Conservation (phyloP, 2,797 vertebrate genomes). For the Peromyscus attwateri region DNA sequence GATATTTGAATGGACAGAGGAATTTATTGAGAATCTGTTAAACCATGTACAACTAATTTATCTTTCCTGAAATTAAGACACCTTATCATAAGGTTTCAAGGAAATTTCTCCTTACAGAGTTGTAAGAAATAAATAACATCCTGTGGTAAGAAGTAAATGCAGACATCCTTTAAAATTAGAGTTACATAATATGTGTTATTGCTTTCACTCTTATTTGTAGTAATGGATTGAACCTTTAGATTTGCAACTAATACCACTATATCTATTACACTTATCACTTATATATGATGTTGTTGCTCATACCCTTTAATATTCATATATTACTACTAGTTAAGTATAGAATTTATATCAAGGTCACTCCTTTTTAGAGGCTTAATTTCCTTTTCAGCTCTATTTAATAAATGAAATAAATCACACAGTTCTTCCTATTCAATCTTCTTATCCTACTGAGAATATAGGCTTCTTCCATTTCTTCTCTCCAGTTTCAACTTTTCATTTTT, state of each 20-base stretch:
- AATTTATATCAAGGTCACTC: constrained; percentile 67
- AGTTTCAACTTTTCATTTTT: constrained; percentile 58
- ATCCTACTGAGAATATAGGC: constrained; percentile 59
- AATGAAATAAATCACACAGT: constrained; percentile 71
- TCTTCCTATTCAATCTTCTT: constrained; percentile 69
- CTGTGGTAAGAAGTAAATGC: not conserved
- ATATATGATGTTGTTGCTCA: not conserved
- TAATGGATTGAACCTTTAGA: constrained; percentile 9
- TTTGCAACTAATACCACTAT: not conserved
- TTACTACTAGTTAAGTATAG: constrained; percentile 58
- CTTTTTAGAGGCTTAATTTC: constrained; percentile 68
- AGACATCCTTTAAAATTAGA: constrained; percentile 14
- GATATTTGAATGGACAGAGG: not conserved
- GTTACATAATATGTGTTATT: not conserved
- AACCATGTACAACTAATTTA: not conserved
- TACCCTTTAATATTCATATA: constrained; percentile 48
- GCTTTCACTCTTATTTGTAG: not conserved
- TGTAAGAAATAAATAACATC: constrained; percentile 31
- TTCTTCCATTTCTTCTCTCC: not conserved
- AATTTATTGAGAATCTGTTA: not conserved
- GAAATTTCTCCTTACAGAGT: not conserved
- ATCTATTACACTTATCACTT: constrained; percentile 2
- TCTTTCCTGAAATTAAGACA: constrained; percentile 36
- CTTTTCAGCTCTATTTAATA: constrained; percentile 53
- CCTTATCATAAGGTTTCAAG: constrained; percentile 3